Percentiles rank a stretch among this genome's conserved stretches.
These are phyloP conservation scores for Hipposideros larvatus DNA, from an alignment of 2,797 vertebrate genomes.

Conservation along the genomic window DNA sequence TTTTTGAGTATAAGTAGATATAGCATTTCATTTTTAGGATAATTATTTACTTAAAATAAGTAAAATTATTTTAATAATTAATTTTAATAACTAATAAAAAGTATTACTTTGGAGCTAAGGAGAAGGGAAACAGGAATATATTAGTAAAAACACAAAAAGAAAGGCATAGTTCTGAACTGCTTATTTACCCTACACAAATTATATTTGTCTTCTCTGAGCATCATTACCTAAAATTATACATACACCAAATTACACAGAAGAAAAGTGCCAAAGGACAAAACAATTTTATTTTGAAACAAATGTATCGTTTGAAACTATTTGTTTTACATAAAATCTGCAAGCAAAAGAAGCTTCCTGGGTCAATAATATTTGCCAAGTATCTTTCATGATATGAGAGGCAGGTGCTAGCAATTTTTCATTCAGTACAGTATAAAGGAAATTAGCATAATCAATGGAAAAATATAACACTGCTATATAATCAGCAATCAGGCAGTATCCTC, in stretches of 20 bases:
- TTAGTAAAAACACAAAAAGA: neutral
- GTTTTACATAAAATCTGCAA: neutral
- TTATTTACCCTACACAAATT: neutral
- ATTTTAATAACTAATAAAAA: neutral
- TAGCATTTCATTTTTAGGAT: neutral
- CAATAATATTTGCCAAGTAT: constrained; percentile 52
- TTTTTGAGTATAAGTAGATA: neutral
- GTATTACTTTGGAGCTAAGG: neutral
- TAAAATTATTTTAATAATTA: no score
- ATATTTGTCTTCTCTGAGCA: neutral
- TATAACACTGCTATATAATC: constrained; percentile 69
- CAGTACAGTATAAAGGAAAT: constrained; percentile 72
- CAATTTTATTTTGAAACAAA: neutral
- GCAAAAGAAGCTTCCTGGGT: neutral
- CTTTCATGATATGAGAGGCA: constrained; percentile 46
- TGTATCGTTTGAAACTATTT: neutral
- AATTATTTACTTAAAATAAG: neutral
- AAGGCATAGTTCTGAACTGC: neutral
- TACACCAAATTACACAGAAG: neutral
- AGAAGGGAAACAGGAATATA: neutral
- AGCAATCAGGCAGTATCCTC: constrained; percentile 71
- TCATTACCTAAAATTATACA: constrained; percentile 36
- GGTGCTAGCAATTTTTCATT: constrained; percentile 76
- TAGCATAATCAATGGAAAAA: constrained; percentile 77
- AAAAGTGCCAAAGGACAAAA: neutral